Evolutionary conservation across 2,888 invertebrate genomes (phyloP), one percentile per base, ranked within the genome.

Genomic region (Strigamia maritima): DNA sequence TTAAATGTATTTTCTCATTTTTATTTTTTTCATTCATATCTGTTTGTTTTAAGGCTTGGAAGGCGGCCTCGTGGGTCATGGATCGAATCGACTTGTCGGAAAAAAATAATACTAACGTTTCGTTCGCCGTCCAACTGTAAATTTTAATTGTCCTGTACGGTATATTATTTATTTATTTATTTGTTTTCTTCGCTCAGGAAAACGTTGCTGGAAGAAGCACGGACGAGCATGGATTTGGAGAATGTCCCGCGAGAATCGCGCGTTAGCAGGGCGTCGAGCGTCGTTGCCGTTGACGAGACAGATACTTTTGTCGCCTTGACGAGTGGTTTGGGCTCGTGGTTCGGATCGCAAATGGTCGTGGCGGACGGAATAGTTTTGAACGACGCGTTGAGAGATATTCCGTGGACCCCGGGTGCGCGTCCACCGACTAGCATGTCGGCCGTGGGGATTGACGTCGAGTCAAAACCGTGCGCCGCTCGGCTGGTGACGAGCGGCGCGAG

Each of bases 251-350:
- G n/a, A n/a, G 28, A 16, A 28, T 28, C 26, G 1, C 70, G 70
- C 14, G 54, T 40, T 0, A 24, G 14, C 24, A 49, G 12, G 16
- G 49, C 24, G 3, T 77, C 77, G 24, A 44, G 44, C n/a, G 49
- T 77, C n/a, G 10, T 77, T 8, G 77, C 54, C 0, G 77, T 49
- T 6, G 77, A 77, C 49, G 49, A 49, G 24, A 70, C 4, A 24
- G 10, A 70, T 70, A 6, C n/a, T 35, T 38, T 14, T 7, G 35
- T 79, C 77, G 78, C 76, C 83, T 83, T 75, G 82, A n/a, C n/a
- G n/a, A 90, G 90, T 40, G 90, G 90, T 60, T 85, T 90, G 83
- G 88, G 88, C 82, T 84, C 86, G 35, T 85, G 88, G 77, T 87
- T 90, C 81, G 90, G 90, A 49, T 87, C 88, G 4, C 85, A 87